These are phyloP conservation scores for Aix galericulata DNA, from an alignment of 2,113 vertebrate species.

Conservation along the genomic window DNA sequence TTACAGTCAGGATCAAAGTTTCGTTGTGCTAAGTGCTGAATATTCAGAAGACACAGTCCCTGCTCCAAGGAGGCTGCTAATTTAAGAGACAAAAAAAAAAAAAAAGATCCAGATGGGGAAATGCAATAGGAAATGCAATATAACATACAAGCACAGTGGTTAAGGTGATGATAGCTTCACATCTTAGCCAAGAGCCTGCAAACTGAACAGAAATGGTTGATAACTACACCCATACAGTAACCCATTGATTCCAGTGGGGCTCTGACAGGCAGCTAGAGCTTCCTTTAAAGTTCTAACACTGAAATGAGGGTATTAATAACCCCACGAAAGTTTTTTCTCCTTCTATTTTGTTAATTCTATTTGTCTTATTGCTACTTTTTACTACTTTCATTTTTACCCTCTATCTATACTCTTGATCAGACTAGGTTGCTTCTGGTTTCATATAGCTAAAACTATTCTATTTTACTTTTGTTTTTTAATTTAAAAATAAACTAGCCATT, in stretches of 20 bases:
- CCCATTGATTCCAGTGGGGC: slow-evolving; percentile 57
- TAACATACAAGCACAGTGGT: slow-evolving; percentile 60
- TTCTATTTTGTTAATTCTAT: background rate
- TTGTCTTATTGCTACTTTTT: background rate
- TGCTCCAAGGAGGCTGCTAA: slow-evolving; percentile 23
- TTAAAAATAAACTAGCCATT: background rate
- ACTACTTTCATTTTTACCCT: background rate
- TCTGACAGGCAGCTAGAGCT: slow-evolving; percentile 44
- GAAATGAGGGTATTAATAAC: background rate
- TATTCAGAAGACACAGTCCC: slow-evolving; percentile 6
- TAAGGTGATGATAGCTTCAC: slow-evolving; percentile 72
- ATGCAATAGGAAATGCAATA: slow-evolving; percentile 69
- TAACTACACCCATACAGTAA: slow-evolving; percentile 59
- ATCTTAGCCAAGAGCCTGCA: slow-evolving; percentile 64
- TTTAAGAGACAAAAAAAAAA: slow-evolving; percentile 34
- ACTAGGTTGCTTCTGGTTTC: background rate
- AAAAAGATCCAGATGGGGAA: slow-evolving; percentile 60
- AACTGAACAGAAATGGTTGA: slow-evolving; percentile 61
- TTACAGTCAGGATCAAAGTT: background rate
- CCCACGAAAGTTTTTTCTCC: background rate
- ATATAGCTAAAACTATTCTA: background rate
- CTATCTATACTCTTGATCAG: background rate
- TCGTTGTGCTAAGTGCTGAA: background rate
- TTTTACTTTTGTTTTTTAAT: background rate
- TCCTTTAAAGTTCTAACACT: background rate